phyloP scores from a whole-genome alignment of 2,113 vertebrate species.

The Phyllostomus discolor region DNA sequence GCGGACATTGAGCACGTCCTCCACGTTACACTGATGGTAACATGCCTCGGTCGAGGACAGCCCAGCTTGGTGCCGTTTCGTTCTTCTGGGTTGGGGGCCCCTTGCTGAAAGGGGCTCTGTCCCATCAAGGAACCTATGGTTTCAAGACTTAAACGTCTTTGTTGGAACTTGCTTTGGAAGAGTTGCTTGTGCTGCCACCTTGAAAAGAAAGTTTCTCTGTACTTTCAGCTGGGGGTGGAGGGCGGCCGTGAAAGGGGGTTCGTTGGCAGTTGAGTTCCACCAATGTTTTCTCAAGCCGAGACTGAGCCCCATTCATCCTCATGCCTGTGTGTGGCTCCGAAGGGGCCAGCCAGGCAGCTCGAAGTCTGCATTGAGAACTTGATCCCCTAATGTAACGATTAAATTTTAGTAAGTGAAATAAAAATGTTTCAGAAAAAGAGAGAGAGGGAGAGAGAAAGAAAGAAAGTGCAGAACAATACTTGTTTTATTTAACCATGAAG shows the following conservation, averaged over 20 bases:
- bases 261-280: slow-evolving; percentile 6
- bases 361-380: slow-evolving; percentile 42
- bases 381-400: slow-evolving; percentile 31
- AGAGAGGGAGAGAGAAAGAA: neutral
- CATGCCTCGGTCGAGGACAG: neutral
- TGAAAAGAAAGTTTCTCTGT: slow-evolving; percentile 70
- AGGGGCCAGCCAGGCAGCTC: neutral
- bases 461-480: neutral
- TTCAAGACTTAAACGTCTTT: slow-evolving; percentile 65
- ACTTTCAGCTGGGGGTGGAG: slow-evolving; percentile 3
- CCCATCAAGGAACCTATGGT: slow-evolving; percentile 36
- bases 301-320: slow-evolving; percentile 73
- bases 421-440: slow-evolving; percentile 35
- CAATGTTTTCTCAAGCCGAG: slow-evolving; percentile 65
- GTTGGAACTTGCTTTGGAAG: slow-evolving; percentile 59
- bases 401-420: slow-evolving; percentile 60
- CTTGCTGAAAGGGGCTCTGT: slow-evolving; percentile 30
- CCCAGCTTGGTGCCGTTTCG: neutral
- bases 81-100: neutral
- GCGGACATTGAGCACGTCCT: neutral
- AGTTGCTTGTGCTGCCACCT: slow-evolving; percentile 55
- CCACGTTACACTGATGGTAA: neutral
- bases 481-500: slow-evolving; percentile 60
- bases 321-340: neutral
- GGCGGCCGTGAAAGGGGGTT: slow-evolving; percentile 11